Percentiles rank a stretch among this genome's conserved stretches.
These are phyloP conservation scores for Silurus asotus DNA, from an alignment of 2,113 vertebrate genomes.

Conservation along the genomic window DNA sequence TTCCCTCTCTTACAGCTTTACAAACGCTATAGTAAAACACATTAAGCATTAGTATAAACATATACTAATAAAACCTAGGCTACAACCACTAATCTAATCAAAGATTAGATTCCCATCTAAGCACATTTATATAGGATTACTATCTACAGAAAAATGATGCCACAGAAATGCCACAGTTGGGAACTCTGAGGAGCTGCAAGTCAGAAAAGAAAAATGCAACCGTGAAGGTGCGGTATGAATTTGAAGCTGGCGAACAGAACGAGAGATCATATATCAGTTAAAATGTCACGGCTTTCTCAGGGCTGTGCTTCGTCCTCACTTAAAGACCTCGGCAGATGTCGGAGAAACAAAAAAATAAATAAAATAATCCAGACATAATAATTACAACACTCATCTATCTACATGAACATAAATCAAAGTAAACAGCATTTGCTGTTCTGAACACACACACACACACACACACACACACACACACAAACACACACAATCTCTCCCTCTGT, in stretches of 20 bases:
- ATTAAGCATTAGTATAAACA: too few species aligned
- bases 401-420: not conserved
- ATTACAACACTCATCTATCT: not conserved
- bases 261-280: constrained; percentile 9
- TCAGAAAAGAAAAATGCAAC: not conserved
- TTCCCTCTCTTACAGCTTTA: not conserved
- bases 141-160: not conserved
- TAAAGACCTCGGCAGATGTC: not conserved
- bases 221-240: constrained; percentile 1
- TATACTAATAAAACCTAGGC: not conserved
- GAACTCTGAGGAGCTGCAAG: not conserved
- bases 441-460: too few species aligned
- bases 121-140: not conserved
- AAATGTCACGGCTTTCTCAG: not conserved
- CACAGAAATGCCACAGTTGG: not conserved
- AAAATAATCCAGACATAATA: constrained; percentile 2
- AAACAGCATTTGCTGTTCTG: not conserved
- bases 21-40: not conserved
- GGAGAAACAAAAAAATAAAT: not conserved
- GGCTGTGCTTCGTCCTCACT: not conserved
- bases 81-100: not conserved
- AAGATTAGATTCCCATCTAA: not conserved
- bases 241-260: not conserved
- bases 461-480: not conserved
- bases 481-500: not conserved